A percentile compares a stretch with the other conserved stretches of the same genome.
Evolutionary conservation across 2,797 vertebrate genomes (phyloP).

Genomic region (Astyanax mexicanus): DNA sequence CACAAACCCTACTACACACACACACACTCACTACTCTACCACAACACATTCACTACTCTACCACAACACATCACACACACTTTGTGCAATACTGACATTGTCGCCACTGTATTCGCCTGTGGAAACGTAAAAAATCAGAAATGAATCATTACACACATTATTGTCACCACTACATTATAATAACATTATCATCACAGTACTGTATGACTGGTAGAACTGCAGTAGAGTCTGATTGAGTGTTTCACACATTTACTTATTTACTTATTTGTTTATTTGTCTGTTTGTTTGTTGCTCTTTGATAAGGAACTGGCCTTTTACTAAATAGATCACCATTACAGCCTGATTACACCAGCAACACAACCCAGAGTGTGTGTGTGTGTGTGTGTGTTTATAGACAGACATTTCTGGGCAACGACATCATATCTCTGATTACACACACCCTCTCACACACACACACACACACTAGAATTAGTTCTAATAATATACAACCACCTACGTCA

Average conservation of each 20-base stretch:
- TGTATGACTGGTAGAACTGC: too few relatives aligned
- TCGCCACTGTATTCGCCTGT: constrained; percentile 26
- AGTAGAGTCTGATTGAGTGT: too few relatives aligned
- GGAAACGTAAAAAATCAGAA: constrained; percentile 7
- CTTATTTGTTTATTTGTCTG: neutral
- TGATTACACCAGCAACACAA: too few relatives aligned
- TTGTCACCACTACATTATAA: too few relatives aligned
- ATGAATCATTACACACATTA: too few relatives aligned
- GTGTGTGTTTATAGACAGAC: constrained; percentile 20
- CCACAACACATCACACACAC: too few relatives aligned
- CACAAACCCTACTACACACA: neutral
- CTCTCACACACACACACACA: constrained; percentile 32
- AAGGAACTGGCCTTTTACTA: too few relatives aligned
- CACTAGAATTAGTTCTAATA: constrained; percentile 27
- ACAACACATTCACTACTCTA: constrained; percentile 10
- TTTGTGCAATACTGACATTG: constrained; percentile 42
- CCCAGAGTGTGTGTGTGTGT: constrained; percentile 22
- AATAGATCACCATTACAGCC: too few relatives aligned
- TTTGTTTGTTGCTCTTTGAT: too few relatives aligned
- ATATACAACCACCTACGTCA: neutral
- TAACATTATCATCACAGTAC: too few relatives aligned
- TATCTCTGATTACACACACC: constrained; percentile 1
- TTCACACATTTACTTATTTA: too few relatives aligned
- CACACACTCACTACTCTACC: constrained; percentile 7
- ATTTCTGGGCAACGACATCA: too few relatives aligned